Percentiles rank a stretch among this genome's conserved stretches.
Conservation (phyloP, 1,140 invertebrate species). For the Trypoxylus dichotomus region DNA sequence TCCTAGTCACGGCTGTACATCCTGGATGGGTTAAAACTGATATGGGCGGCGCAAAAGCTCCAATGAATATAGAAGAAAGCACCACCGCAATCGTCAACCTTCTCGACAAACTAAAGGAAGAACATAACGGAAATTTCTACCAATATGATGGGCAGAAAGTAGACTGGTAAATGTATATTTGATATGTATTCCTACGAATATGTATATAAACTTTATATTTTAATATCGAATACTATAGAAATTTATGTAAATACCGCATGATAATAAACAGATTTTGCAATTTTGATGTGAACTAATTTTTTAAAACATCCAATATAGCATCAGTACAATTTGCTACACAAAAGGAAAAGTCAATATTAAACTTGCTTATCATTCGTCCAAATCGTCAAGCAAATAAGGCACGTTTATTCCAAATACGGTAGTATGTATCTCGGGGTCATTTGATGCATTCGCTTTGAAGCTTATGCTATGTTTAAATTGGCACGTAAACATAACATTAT, state of each 20-base stretch:
- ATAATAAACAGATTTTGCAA: neutral
- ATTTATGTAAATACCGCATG: neutral
- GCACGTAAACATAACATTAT: too few relatives aligned
- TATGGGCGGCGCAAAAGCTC: constrained; percentile 82
- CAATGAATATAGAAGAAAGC: constrained; percentile 68
- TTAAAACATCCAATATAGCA: neutral
- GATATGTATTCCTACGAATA: too few relatives aligned
- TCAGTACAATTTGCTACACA: neutral
- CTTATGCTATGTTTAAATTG: too few relatives aligned
- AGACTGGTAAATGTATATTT: constrained; percentile 66
- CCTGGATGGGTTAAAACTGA: constrained; percentile 91
- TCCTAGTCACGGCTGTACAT: constrained; percentile 76
- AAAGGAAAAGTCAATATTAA: neutral
- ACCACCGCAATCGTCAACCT: constrained; percentile 67
- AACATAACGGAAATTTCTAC: constrained; percentile 74
- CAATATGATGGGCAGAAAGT: constrained; percentile 75
- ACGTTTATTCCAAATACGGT: too few relatives aligned
- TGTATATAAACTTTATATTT: neutral
- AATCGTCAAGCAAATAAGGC: too few relatives aligned
- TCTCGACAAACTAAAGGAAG: constrained; percentile 62
- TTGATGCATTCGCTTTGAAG: too few relatives aligned
- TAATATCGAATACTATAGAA: neutral
- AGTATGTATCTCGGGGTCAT: too few relatives aligned
- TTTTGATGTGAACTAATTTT: neutral
- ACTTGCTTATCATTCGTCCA: too few relatives aligned